Base-by-base conservation (phyloP, 2,113 vertebrate species). In the Hoplias malabaricus region DNA sequence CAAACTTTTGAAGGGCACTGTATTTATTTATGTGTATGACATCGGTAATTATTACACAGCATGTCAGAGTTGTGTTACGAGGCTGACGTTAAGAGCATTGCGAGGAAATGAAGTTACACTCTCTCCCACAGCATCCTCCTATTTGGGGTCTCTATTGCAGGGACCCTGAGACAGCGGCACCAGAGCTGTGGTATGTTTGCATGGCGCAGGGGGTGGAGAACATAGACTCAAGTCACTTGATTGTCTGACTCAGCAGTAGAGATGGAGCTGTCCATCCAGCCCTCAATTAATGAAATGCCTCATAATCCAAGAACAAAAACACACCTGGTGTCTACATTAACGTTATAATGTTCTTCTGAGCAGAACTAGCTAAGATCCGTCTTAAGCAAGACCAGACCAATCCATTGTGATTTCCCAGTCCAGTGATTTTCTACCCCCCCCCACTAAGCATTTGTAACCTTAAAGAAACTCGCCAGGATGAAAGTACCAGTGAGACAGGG, bases 241-340 rank as follows among this genome's bases (percentile, higher is more conserved):
- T 21, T 31, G 59, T 56, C 48, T 74, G 72, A 74, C 40, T 75
- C 62, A 66, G 61, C 73, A 66, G 61, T 11, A 21, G 29, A 36
- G 73, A 36, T 25, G 6, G 57, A 33, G 29, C 8, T 67, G 33
- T 7, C 21, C 21, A n/a, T 14, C 38, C 21, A n/a, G 36, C 36
- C 16, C 57, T 12, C 21, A 29, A n/a, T 36, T 66, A 75, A 75
- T 67, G 29, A 50, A 53, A 75, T 1, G 11, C 19, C 27, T 19
- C 25, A 75, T 1, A 21, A 14, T 54, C 62, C 19, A 50, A 29
- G 21, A 75, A 19, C 12, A 25, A 21, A 72, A 36, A 56, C 8
- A 23, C 25, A 9, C 40, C 25, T 46, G 3, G 27, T 34, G 13
- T 69, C 67, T 33, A 14, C 29, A 34, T 69, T 13, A 36, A 13